Evolutionary conservation across 2,797 vertebrate species (phyloP).

Genomic region (Oreortyx pictus): DNA sequence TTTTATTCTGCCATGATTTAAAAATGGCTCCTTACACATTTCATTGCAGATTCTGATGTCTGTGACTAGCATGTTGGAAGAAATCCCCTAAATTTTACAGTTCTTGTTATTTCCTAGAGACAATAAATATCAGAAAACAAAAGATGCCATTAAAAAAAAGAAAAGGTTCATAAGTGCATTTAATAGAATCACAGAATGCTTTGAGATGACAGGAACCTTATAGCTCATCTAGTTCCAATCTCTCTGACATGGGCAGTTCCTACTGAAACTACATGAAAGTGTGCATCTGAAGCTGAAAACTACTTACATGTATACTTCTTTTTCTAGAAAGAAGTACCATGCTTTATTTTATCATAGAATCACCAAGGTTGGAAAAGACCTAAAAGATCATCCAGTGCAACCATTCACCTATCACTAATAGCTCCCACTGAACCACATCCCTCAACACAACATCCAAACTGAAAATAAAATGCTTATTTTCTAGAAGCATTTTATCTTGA

Average conservation of each 20-base stretch:
- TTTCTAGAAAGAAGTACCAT: background rate
- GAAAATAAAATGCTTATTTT: background rate
- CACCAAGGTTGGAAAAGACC: too few relatives aligned
- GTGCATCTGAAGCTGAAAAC: background rate
- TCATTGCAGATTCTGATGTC: background rate
- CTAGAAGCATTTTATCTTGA: conserved; percentile 43
- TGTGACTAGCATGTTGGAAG: background rate
- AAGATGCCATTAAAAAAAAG: background rate
- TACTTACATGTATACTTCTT: background rate
- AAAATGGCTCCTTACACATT: background rate
- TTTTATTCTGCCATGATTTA: background rate
- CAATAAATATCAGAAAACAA: background rate
- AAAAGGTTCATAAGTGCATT: background rate
- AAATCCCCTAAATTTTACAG: background rate
- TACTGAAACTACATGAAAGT: background rate
- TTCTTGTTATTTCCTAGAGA: background rate
- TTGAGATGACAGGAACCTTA: background rate
- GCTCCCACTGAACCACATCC: too few relatives aligned
- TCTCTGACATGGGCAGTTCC: background rate
- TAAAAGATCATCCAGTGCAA: too few relatives aligned
- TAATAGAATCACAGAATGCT: background rate
- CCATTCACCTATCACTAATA: too few relatives aligned
- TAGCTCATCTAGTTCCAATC: background rate
- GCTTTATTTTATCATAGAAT: background rate
- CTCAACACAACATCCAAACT: too few relatives aligned